These are phyloP conservation scores for Nyctibius grandis DNA, from an alignment of 2,797 vertebrate species.

Conservation along the genomic window DNA sequence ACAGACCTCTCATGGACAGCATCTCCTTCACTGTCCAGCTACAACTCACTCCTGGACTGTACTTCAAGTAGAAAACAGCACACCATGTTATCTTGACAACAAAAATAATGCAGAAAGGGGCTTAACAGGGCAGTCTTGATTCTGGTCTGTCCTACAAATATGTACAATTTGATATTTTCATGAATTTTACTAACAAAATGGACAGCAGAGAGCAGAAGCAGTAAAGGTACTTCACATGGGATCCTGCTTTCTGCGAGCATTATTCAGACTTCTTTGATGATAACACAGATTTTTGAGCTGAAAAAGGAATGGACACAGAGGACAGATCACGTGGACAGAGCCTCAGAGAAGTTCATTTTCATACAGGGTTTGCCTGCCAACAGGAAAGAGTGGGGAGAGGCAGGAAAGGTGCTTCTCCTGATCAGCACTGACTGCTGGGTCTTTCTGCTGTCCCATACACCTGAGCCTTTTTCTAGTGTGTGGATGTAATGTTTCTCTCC, in stretches of 20 bases:
- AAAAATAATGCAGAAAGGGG: not conserved
- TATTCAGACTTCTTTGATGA: not conserved
- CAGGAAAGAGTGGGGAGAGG: not conserved
- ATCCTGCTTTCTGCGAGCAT: not conserved
- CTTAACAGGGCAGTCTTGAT: not conserved
- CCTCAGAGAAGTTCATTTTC: not conserved
- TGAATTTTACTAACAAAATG: not conserved
- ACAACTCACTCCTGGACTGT: not conserved
- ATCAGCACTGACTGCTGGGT: fast-evolving
- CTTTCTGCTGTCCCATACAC: not conserved
- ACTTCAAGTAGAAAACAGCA: not conserved
- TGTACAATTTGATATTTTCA: not conserved
- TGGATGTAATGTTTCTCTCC: not conserved
- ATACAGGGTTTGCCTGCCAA: not conserved
- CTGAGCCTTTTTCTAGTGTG: not conserved
- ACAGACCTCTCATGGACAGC: not conserved
- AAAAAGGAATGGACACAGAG: not conserved
- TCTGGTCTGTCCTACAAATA: not conserved
- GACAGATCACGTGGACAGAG: not conserved
- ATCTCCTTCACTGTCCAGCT: not conserved
- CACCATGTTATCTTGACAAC: not conserved
- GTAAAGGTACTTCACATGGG: not conserved
- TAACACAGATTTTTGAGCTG: not conserved
- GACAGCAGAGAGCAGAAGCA: not conserved
- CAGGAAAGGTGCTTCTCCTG: not conserved